Base-by-base conservation (phyloP, 2,113 vertebrate species). In the Cavia aperea region DNA sequence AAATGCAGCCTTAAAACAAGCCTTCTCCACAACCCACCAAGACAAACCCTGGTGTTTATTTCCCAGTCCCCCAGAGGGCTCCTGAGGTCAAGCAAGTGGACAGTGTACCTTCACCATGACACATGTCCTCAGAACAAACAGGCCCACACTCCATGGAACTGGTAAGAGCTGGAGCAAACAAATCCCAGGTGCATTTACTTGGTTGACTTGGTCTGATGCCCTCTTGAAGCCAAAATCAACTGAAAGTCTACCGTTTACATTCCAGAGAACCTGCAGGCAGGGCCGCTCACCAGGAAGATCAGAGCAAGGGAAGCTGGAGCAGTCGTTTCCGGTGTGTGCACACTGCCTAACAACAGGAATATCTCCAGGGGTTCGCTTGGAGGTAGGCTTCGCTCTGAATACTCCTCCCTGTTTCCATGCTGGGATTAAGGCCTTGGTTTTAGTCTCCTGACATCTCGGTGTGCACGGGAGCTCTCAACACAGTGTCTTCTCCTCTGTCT, bases 91-190 rank as follows among this genome's bases (percentile, higher is more conserved):
- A 18, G 36, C 51, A 54, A 12, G 77, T 36, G 15, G 39, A 39
- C 39, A 39, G 39, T 21, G 16, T 12, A 36, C 49, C 16, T 51
- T 33, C 24, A 31, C 26, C 73, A 21, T 36, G 49, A 12, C 49
- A 2, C 11, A 11, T 4, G 70, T 58, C 14, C 65, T 70, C 56
- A 88, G 5, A 46, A 23, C 31, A 18, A 43, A 36, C 0, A 36
- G 5, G 6, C 3, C 11, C 70, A 33, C 1, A 4, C 9, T 79
- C 8, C 4, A 19, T 0, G 54, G 3, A 77, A 29, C 12, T 10
- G 2, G 26, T 18, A 9, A 43, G 75, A 82, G 19, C 31, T 51
- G 68, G 13, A 51, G 6, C 3, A 83, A 23, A 86, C 5, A 1
- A 91, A 4, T 19, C 11, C 33, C 12, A 1, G 49, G 54, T 78